A percentile compares a stretch with the other conserved stretches of the same genome.
Conservation (phyloP, 2,113 vertebrate genomes). For the Pelecanoides urinatrix region DNA sequence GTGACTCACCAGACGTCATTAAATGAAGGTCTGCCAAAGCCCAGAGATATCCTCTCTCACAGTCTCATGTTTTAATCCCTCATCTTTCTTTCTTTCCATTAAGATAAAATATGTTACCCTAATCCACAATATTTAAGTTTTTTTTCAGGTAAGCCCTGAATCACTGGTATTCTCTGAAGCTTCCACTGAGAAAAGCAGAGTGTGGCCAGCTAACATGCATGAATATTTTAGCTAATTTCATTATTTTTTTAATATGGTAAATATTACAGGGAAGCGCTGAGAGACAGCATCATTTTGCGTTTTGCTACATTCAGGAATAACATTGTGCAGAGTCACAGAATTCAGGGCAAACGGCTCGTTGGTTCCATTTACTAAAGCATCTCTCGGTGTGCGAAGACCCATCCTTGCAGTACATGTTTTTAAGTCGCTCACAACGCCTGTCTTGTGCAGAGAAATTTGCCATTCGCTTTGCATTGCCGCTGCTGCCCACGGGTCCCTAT, state of each 20-base stretch:
- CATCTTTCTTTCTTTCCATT: not conserved
- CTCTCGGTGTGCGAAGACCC: accelerated
- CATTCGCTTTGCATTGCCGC: not conserved
- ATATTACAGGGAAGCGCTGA: not conserved
- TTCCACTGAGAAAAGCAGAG: not conserved
- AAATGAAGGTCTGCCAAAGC: not conserved
- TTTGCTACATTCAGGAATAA: not conserved
- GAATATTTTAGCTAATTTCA: not conserved
- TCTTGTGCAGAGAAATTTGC: not conserved
- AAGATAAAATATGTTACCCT: constrained; percentile 13
- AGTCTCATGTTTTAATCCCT: constrained; percentile 7
- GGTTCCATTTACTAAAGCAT: not conserved
- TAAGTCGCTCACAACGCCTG: not conserved
- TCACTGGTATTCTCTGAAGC: not conserved
- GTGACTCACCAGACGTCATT: not conserved
- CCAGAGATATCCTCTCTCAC: not conserved
- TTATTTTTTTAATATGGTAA: not conserved
- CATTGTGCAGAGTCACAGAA: not conserved
- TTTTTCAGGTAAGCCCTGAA: constrained; percentile 6
- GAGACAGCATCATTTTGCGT: not conserved
- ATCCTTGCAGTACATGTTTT: not conserved
- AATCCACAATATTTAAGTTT: not conserved
- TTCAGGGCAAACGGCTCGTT: not conserved
- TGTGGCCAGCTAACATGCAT: not conserved
- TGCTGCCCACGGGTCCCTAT: not conserved